Base-by-base conservation (phyloP, 2,797 vertebrate genomes). In the Diglossa cyanea region DNA sequence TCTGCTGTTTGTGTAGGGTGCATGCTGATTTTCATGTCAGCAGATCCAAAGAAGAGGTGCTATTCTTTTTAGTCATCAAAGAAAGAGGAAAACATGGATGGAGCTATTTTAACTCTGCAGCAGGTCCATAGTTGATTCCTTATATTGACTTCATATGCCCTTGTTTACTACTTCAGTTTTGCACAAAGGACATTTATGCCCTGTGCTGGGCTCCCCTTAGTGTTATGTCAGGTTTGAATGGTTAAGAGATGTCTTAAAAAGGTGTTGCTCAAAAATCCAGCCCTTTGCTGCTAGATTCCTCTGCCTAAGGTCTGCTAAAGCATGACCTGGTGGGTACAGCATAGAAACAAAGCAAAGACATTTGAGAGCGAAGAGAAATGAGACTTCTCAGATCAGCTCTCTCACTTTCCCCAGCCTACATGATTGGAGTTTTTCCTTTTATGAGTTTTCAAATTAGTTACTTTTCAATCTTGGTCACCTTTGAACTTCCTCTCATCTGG, bases 401-500 rank as follows among this genome's bases (percentile, higher is more conserved):
- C 90, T 94, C 95, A 92, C 89, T 95, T 97, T 95, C 80, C 74
- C 71, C 88, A 58, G 70, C 77, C 53, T 90, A 7, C 51, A 45
- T 67, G 83, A 83, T 55, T 73, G 53, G 91, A 93, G 51, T 45
- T 94, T 82, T 94, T 83, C 73, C 81, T 94, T 95, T 89, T 93
- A 83, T 63, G 87, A 96, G 87, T 95, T 88, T 96, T 96, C 75
- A 86, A 88, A 93, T 95, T 76, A 95, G 65, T 92, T 96, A 84
- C 87, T 93, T 91, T 94, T 95, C 89, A 95, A 4, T 94, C 86
- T 94, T 84, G 0, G 70, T 95, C 77, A 93, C 95, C 86, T 96
- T 96, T 97, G 93, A 96, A 94, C 94, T 95, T 96, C 91, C 89
- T 95, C 66, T 88, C 79, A 35, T 94, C 66, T 94, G 42, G 31